Percentiles rank a stretch among this genome's conserved stretches.
Conservation (phyloP, 2,113 vertebrate species). For the Chamaetylas fuelleborni region DNA sequence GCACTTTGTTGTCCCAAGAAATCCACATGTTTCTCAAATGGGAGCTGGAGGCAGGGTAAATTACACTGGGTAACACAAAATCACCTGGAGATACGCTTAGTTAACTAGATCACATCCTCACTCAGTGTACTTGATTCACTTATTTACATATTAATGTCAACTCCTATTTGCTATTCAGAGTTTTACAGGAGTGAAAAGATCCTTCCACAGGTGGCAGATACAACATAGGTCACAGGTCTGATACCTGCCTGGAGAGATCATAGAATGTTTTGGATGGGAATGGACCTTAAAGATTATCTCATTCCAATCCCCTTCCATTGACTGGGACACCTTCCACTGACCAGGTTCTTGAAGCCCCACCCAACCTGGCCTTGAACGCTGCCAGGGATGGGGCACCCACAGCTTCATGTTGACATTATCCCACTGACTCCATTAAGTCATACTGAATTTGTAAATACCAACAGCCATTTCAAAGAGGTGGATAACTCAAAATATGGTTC, state of each 20-base stretch:
- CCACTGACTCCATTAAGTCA: neutral
- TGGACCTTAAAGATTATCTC: neutral
- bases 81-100: neutral
- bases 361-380: neutral
- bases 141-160: neutral
- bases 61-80: neutral
- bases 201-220: neutral
- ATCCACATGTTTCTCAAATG: neutral
- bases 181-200: neutral
- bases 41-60: neutral
- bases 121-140: neutral
- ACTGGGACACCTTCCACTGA: neutral
- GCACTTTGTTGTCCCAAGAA: neutral
- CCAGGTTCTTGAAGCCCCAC: neutral
- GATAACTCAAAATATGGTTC: neutral
- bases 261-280: neutral
- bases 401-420: neutral
- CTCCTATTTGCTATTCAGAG: neutral
- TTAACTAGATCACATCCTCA: neutral
- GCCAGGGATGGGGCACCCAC: neutral
- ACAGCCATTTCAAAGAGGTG: neutral
- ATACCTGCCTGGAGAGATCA: neutral
- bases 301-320: neutral
- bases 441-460: neutral
- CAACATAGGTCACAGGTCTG: neutral